Evolutionary conservation across 1,140 invertebrate genomes (phyloP), one percentile per base, ranked within the genome.

Genomic region (Manduca sexta): DNA sequence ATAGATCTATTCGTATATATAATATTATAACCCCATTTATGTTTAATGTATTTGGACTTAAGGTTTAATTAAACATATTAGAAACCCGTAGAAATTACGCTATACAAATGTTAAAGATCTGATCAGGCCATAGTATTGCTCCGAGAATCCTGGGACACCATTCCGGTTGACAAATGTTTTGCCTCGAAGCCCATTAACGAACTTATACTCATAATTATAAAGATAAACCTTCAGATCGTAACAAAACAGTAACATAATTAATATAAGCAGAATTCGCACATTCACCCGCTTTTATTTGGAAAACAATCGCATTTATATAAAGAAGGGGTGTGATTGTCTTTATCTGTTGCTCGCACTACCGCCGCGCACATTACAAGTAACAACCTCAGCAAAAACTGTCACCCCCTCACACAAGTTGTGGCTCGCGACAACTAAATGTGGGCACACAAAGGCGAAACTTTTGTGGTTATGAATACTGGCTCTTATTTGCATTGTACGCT

Each of bases 261-360:
- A 13, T 6, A 12, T 14, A 35, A 35, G 34, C 34, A 35, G 14
- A 35, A 35, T 35, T 35, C 6, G 34, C 8, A 35, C 34, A 35
- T 13, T 35, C 13, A n/a, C n/a, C n/a, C 14, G 10, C 34, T 14
- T 35, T 35, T 2, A 35, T 35, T 35, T 14, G n/a, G 14, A 12
- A 35, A 35, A 35, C 34, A 35, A 35, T 35, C 34, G 34, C 14
- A 26, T 35, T 35, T 35, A 35, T 35, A 13, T 35, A 35, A 35
- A 35, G n/a, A n/a, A 8, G 34, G n/a, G 3, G 2, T 35, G 11
- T 6, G 12, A 35, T 35, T 2, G n/a, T n/a, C 34, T 12, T 35
- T 35, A 35, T 35, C 34, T 35, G 8, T 12, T 12, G 14, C 14
- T 35, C 34, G 3, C 34, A 35, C 34, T 35, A 35, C 34, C n/a